phyloP scores from a whole-genome alignment of 2,797 vertebrate genomes.

The Pseudochromis fuscus region DNA sequence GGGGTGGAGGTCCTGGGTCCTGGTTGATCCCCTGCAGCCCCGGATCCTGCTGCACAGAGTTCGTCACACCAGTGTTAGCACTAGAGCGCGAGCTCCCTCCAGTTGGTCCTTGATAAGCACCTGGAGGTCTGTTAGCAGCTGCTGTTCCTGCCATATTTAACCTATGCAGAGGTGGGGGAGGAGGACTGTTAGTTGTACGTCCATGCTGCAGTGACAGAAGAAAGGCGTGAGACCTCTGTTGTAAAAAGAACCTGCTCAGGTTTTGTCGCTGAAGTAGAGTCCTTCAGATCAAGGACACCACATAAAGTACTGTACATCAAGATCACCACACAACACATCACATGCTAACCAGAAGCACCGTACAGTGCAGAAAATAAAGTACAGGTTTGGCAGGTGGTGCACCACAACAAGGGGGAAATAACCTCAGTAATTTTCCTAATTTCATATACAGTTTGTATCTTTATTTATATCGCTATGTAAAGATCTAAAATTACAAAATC shows the following conservation, averaged over 20 bases:
- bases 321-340: background rate
- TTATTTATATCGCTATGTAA: too few species aligned
- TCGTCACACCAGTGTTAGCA: background rate
- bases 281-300: too few species aligned
- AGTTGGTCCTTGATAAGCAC: constrained; percentile 29
- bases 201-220: too few species aligned
- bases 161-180: constrained; percentile 7
- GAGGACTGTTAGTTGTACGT: background rate
- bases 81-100: background rate
- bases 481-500: too few species aligned
- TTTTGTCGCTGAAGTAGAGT: too few species aligned
- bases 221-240: too few species aligned
- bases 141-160: constrained; percentile 52
- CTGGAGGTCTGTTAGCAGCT: constrained; percentile 11
- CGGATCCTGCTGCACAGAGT: constrained; percentile 35
- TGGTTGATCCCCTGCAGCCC: constrained; percentile 25
- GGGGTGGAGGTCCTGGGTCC: constrained; percentile 29
- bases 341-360: background rate
- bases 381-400: too few species aligned
- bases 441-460: too few species aligned
- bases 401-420: too few species aligned
- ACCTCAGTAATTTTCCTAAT: too few species aligned
- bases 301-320: background rate
- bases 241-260: too few species aligned
- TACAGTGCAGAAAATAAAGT: too few species aligned